Conservation (phyloP, 2,888 invertebrate species). For the Sphinx pinastri region DNA sequence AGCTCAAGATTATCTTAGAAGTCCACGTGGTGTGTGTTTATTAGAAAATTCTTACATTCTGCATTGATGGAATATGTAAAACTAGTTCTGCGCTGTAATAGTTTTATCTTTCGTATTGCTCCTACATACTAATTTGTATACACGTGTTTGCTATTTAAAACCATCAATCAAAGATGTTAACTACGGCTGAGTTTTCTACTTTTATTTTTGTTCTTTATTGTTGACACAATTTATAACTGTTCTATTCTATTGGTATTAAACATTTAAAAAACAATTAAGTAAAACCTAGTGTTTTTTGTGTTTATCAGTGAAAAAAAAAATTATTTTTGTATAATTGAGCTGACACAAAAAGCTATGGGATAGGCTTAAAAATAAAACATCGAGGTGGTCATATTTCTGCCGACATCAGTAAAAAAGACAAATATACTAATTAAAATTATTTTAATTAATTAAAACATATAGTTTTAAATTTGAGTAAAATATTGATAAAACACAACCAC, state of each 20-base stretch:
- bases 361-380: background rate
- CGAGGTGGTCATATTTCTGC: background rate
- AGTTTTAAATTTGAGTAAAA: background rate
- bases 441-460: no score
- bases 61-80: slow-evolving; percentile 4
- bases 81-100: background rate
- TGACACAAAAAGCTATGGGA: background rate
- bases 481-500: background rate
- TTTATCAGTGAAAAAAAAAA: background rate
- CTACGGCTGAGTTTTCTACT: background rate
- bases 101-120: background rate
- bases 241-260: background rate
- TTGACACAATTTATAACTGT: background rate
- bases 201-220: background rate
- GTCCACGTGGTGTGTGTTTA: slow-evolving; percentile 11
- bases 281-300: background rate
- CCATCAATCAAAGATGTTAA: slow-evolving; percentile 16
- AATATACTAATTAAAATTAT: no score
- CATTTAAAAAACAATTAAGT: background rate
- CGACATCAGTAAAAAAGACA: background rate
- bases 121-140: background rate
- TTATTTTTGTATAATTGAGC: background rate
- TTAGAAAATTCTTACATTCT: background rate
- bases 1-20: background rate
- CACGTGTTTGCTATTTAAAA: slow-evolving; percentile 10